Evolutionary conservation across 2,113 vertebrate genomes (phyloP).

Genomic region (Pan troglodytes): NHGRI_mPanTro3-v2.1_pri NC_072410.2:10345001-10345500

Average conservation of each 20-base stretch:
- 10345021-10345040: neutral
- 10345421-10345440: neutral
- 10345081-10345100: neutral
- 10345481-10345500: neutral
- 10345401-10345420: neutral
- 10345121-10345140: neutral
- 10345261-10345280: neutral
- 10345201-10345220: neutral
- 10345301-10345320: neutral
- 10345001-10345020: neutral
- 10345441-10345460: neutral
- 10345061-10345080: neutral
- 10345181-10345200: neutral
- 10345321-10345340: neutral
- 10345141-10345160: neutral
- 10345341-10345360: neutral
- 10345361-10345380: neutral
- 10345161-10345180: neutral
- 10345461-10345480: neutral
- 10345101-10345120: neutral
- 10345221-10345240: neutral
- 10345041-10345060: neutral
- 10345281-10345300: neutral
- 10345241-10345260: neutral
- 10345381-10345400: neutral